Base-by-base conservation (phyloP, 2,888 invertebrate genomes). In the Notodonta ziczac region DNA sequence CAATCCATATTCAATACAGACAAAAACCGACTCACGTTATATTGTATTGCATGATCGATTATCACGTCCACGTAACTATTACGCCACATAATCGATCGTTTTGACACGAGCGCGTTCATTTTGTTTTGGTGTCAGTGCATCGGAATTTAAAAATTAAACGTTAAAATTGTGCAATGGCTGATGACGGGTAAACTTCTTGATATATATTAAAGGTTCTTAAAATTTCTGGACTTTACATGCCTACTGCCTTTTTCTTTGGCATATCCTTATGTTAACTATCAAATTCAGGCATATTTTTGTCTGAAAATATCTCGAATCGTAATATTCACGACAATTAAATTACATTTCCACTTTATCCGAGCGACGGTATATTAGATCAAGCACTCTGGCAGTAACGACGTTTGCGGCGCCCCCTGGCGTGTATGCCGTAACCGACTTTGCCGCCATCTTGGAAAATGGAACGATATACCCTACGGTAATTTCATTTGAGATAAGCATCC, bases 21-120 rank as follows among this genome's bases (percentile, higher is more conserved):
- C 8, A 50, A 50, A n/a, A 50, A 50, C 10, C 14, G 52, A 52
- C 32, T 44, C 14, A 35, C 24, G 57, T 61, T 42, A 48, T 50
- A 40, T 57, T 42, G 14, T 60, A 52, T 75, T 73, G 73, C 74
- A 67, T 74, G 73, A 72, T 72, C 72, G 67, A 73, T 73, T 72
- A 72, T 60, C 51, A 55, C 63, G 63, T 61, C 59, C 69, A 73
- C 65, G 67, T 74, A 75, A 74, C 73, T 64, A 69, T 74, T 73
- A 69, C 61, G 40, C n/a, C n/a, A 58, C 63, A 59, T 60, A 69
- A 69, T 73, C 71, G 73, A 75, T 74, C 67, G 62, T 73, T 66
- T 75, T 62, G 73, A 48, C 69, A 66, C 62, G 71, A 58, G 71
- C 61, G 32, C 57, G 73, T 71, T 73, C 73, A 0, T 24, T 53